Conservation (phyloP, 2,113 vertebrate species). For the Mobula birostris region DNA sequence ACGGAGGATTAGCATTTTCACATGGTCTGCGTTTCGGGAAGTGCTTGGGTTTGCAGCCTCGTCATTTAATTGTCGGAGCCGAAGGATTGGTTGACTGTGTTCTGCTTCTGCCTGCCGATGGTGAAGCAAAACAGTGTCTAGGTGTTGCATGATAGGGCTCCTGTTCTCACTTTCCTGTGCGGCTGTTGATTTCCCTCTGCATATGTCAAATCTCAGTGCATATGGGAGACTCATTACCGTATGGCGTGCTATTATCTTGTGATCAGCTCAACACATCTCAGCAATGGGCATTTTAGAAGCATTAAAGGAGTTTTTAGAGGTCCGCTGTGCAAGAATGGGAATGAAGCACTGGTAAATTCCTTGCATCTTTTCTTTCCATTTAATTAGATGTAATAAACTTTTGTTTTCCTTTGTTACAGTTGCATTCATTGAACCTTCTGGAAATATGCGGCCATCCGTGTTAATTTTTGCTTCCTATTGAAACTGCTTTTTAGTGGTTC, state of each 20-base stretch:
- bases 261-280: constrained; percentile 96
- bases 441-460: background rate
- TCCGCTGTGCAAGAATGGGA: constrained; percentile 76
- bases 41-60: constrained; percentile 33
- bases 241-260: constrained; percentile 98
- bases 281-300: constrained; percentile 92
- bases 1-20: constrained; percentile 34
- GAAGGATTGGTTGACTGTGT: background rate
- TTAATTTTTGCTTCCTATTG: constrained; percentile 3
- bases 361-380: constrained; percentile 5
- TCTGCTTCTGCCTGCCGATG: constrained; percentile 10
- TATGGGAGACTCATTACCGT: constrained; percentile 52
- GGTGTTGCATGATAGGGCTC: constrained; percentile 21
- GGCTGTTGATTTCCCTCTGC: constrained; percentile 42
- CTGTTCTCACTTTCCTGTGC: constrained; percentile 39
- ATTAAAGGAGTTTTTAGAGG: constrained; percentile 97
- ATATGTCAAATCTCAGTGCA: constrained; percentile 38
- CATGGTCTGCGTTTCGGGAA: constrained; percentile 34
- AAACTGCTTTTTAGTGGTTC: background rate
- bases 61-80: constrained; percentile 28
- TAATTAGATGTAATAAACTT: constrained; percentile 25
- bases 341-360: constrained; percentile 75
- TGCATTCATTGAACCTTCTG: background rate
- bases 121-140: constrained; percentile 4
- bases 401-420: background rate